Evolutionary conservation across 2,113 vertebrate genomes (phyloP), one percentile per base, ranked within the genome.

Genomic region (Columba livia): DNA sequence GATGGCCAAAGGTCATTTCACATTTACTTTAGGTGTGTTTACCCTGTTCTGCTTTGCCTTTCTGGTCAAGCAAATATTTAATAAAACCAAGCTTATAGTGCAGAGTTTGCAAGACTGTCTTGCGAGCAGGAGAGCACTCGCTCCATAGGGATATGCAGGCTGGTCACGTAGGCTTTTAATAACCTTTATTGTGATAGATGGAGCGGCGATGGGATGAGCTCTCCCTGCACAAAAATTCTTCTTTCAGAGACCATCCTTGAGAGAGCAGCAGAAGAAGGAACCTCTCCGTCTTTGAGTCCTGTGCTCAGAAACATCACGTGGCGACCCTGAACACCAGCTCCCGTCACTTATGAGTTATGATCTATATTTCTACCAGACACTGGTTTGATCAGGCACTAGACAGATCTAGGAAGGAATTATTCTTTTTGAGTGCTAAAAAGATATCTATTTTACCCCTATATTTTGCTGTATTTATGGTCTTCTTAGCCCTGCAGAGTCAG

Each of bases 11-110:
- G 94, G 94, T 95, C 96, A 96, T 40, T 82, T 79, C 80, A 53
- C 92, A 65, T 97, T 96, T 94, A 58, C 94, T 96, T 90, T 94
- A 69, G 70, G 64, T 4, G 0, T 96, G 83, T 97, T 97, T 96
- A 96, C 93, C 50, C 85, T 79, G 82, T 60, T 94, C 94, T 74
- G 72, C 90, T 93, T 79, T 92, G 88, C 85, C 88, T 96, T 94
- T 81, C 96, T 96, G 96, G 93, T 92, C 96, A 95, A 95, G 96
- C 96, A 97, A 96, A 97, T 96, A 96, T 97, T 97, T 95, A 96
- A 96, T 96, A 94, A 96, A 95, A 88, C 9, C 73, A 26, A 95
- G 96, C 92, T 95, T 54, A 90, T 53, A 36, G 34, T 83, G 89
- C 94, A 89, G 94, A 90, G 92, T 73, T 96, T 50, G 83, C 88